Conservation (phyloP, 2,888 invertebrate genomes). For the Andrena hattorfiana region DNA sequence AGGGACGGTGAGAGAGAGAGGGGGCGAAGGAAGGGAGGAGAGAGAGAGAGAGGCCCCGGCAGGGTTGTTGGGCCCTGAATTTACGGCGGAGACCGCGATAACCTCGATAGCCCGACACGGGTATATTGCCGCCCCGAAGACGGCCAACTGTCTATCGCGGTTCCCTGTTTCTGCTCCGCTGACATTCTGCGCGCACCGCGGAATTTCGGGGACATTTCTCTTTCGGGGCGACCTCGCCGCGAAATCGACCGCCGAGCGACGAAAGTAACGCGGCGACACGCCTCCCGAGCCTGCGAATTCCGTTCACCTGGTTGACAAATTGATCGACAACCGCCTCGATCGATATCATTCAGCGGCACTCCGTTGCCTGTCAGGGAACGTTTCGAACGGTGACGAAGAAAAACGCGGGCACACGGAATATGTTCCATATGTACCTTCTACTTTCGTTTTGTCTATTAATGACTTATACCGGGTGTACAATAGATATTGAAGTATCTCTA, state of each 20-base stretch:
- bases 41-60: conserved; percentile 35
- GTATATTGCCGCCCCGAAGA: conserved; percentile 61
- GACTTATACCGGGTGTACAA: too few relatives aligned
- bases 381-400: background rate
- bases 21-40: background rate
- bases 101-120: conserved; percentile 75
- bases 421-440: background rate
- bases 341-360: conserved; percentile 14
- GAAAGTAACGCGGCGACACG: conserved; percentile 15
- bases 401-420: background rate
- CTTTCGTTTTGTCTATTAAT: too few relatives aligned
- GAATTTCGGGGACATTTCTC: conserved; percentile 45
- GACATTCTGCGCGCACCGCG: conserved; percentile 15
- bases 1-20: background rate
- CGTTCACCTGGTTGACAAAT: conserved; percentile 2
- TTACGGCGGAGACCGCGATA: conserved; percentile 74
- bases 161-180: conserved; percentile 25
- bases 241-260: background rate
- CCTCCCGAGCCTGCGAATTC: background rate
- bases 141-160: conserved; percentile 64
- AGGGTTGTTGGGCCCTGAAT: conserved; percentile 73
- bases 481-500: too few relatives aligned
- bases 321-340: conserved; percentile 13
- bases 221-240: background rate
- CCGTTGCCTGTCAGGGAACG: background rate